Conservation (phyloP, 2,888 invertebrate species). For the Neuroscelio doddi region DNA sequence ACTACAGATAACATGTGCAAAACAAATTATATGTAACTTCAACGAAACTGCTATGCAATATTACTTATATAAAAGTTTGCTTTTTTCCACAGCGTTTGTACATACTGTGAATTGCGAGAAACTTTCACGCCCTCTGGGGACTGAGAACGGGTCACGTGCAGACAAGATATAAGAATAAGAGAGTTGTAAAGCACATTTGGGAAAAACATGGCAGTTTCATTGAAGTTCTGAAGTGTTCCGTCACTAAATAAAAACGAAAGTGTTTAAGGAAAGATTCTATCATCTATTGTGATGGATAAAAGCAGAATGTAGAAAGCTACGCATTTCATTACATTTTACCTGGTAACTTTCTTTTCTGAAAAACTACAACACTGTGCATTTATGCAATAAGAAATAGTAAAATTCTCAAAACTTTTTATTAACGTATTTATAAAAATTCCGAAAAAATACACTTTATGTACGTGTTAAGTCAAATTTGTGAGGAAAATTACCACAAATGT, state of each 20-base stretch:
- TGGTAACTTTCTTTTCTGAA: too few relatives aligned
- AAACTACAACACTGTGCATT: too few relatives aligned
- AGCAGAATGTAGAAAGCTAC: too few relatives aligned
- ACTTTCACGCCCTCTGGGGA: conserved; percentile 36
- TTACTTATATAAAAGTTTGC: conserved; percentile 48
- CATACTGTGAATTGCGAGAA: conserved; percentile 45
- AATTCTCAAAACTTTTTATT: too few relatives aligned
- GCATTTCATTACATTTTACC: too few relatives aligned
- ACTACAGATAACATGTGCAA: conserved; percentile 37
- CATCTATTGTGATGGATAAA: too few relatives aligned
- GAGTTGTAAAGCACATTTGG: conserved; percentile 37
- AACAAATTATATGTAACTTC: conserved; percentile 41
- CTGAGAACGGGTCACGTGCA: conserved; percentile 45
- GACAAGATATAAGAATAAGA: conserved; percentile 42
- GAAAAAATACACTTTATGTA: too few relatives aligned
- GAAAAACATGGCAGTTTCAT: conserved; percentile 39
- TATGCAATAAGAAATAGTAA: too few relatives aligned
- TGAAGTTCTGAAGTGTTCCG: conserved; percentile 34
- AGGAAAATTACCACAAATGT: too few relatives aligned
- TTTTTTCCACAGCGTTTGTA: conserved; percentile 44
- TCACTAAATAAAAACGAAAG: conserved; percentile 21
- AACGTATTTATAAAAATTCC: too few relatives aligned
- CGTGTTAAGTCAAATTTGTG: too few relatives aligned
- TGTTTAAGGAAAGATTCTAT: neutral
- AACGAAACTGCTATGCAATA: conserved; percentile 38